Evolutionary conservation across 2,113 vertebrate species (phyloP).

Genomic region (Ailuropoda melanoleuca): DNA sequence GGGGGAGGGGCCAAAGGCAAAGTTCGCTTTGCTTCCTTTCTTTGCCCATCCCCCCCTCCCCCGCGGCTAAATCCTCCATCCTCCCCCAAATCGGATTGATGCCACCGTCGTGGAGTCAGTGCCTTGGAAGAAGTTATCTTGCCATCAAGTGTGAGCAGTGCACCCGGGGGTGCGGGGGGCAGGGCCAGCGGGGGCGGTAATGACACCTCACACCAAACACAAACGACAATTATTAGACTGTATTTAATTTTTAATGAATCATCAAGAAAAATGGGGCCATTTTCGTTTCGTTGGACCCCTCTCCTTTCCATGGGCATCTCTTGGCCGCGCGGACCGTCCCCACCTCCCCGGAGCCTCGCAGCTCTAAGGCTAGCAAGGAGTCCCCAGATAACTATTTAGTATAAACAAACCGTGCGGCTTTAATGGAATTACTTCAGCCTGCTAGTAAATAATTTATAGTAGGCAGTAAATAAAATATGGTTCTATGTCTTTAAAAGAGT

Average conservation of each 20-base stretch:
- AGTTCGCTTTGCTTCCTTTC: neutral
- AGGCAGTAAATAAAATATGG: constrained; percentile 86
- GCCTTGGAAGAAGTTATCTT: neutral
- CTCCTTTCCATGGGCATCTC: neutral
- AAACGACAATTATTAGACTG: neutral
- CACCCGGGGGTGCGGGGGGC: neutral
- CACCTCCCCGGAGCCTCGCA: neutral
- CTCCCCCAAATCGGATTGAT: neutral
- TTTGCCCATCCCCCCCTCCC: neutral
- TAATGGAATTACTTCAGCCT: constrained; percentile 83
- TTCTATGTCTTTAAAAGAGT: constrained; percentile 79
- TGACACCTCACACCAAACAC: neutral
- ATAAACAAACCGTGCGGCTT: constrained; percentile 78
- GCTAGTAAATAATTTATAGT: constrained; percentile 86
- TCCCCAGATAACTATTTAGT: constrained; percentile 83
- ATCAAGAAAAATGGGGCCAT: neutral
- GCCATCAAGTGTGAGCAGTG: neutral
- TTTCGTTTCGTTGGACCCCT: constrained; percentile 52
- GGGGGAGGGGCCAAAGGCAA: constrained; percentile 48
- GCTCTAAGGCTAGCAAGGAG: constrained; percentile 61
- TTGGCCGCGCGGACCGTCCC: neutral
- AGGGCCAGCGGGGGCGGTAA: neutral
- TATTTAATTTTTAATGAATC: neutral
- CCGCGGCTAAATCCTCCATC: neutral
- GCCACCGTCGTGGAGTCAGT: neutral